A percentile compares a stretch with the other conserved stretches of the same genome.
These are phyloP conservation scores for Planococcus citri DNA, from an alignment of 1,140 invertebrate genomes.

Conservation along the genomic window DNA sequence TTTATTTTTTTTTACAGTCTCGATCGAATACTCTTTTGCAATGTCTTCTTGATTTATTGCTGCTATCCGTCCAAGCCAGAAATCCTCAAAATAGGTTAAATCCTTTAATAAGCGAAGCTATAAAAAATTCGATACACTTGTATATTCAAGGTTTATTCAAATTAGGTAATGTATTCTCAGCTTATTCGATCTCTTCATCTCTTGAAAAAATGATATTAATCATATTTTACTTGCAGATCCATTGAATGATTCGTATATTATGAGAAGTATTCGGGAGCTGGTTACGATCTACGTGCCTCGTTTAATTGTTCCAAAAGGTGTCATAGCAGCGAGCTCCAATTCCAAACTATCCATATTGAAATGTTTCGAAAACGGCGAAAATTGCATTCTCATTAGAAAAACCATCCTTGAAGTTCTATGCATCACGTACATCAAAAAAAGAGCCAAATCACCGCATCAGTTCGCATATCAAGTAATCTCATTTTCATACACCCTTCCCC, in stretches of 20 bases:
- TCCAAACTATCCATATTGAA: neutral
- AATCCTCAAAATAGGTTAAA: slow-evolving; percentile 25
- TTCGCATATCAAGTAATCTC: slow-evolving; percentile 22
- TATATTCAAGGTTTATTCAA: slow-evolving; percentile 25
- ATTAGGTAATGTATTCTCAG: slow-evolving; percentile 23
- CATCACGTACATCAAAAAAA: slow-evolving; percentile 21
- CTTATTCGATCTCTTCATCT: neutral
- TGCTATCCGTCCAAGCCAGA: slow-evolving; percentile 23
- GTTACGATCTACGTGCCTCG: slow-evolving; percentile 23
- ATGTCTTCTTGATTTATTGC: slow-evolving; percentile 24
- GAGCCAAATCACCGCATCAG: slow-evolving; percentile 19
- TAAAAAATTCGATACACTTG: slow-evolving; percentile 24
- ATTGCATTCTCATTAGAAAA: neutral
- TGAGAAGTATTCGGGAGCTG: slow-evolving; percentile 22
- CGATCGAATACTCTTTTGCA: slow-evolving; percentile 26
- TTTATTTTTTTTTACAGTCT: slow-evolving; percentile 23
- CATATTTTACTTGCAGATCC: slow-evolving; percentile 21
- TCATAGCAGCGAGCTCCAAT: neutral
- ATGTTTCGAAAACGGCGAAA: slow-evolving; percentile 12
- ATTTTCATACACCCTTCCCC: no score
- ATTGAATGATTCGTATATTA: slow-evolving; percentile 23
- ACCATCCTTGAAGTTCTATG: slow-evolving; percentile 21
- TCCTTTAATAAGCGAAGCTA: slow-evolving; percentile 16
- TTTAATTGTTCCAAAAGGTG: slow-evolving; percentile 15
- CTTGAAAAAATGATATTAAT: neutral